Percentiles rank a stretch among this genome's conserved stretches.
These are phyloP conservation scores for Ceratotherium simum DNA, from an alignment of 2,113 vertebrate genomes.

Conservation along the genomic window DNA sequence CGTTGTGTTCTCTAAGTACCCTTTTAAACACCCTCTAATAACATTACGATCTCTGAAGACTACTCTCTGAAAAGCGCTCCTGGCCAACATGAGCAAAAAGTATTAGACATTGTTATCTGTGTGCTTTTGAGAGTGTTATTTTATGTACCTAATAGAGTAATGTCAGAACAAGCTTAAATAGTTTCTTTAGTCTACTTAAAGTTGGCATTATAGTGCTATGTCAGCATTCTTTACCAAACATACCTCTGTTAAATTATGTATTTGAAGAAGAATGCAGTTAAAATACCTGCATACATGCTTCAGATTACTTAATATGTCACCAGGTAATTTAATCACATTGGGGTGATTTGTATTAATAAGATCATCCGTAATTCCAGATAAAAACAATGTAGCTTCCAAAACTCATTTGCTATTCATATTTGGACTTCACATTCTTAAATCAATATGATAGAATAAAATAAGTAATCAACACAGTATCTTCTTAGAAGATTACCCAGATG, in stretches of 20 bases:
- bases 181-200: constrained; percentile 27
- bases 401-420: constrained; percentile 15
- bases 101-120: background rate
- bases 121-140: background rate
- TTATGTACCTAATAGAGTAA: constrained; percentile 1
- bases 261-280: background rate
- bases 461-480: background rate
- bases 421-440: background rate
- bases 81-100: background rate
- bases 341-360: background rate
- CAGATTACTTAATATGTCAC: background rate
- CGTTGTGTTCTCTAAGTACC: background rate
- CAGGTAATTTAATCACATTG: background rate
- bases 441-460: background rate
- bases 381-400: background rate
- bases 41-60: background rate
- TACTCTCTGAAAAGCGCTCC: background rate
- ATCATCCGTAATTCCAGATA: constrained; percentile 13
- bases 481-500: background rate
- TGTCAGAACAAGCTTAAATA: background rate
- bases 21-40: background rate
- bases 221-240: constrained; percentile 10
- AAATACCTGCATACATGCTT: background rate
- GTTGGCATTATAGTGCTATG: background rate
- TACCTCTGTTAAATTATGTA: background rate